Percentiles rank a stretch among this genome's conserved stretches.
Conservation (phyloP, 2,113 vertebrate species). For the Microtus montanus region DNA sequence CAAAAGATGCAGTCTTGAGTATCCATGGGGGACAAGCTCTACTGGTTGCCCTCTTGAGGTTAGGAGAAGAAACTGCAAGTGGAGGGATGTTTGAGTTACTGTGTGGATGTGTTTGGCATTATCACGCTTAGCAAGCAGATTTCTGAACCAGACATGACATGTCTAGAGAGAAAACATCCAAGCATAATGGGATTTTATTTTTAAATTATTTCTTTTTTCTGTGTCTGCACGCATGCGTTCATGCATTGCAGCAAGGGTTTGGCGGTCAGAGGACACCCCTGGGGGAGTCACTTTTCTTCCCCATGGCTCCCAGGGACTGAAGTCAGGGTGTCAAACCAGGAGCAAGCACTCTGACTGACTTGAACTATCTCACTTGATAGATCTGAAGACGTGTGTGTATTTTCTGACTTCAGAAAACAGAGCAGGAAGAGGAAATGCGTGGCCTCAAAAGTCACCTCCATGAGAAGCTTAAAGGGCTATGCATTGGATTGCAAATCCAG, state of each 20-base stretch:
- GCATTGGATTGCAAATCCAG: background rate
- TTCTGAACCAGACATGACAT: background rate
- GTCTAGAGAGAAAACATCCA: slow-evolving; percentile 16
- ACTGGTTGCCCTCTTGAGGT: background rate
- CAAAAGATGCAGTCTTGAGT: background rate
- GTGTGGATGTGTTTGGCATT: background rate
- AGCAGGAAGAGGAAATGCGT: background rate
- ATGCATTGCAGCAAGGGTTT: background rate
- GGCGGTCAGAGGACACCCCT: background rate
- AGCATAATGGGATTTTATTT: background rate
- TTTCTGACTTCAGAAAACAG: background rate
- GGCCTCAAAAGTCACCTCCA: background rate
- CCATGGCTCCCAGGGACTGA: background rate
- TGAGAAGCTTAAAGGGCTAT: background rate
- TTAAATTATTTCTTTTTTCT: background rate
- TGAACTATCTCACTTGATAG: background rate
- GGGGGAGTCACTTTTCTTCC: background rate
- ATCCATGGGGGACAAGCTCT: background rate
- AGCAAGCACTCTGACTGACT: background rate
- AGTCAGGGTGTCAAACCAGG: background rate
- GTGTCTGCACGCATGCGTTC: background rate
- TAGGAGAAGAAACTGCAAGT: slow-evolving; percentile 24
- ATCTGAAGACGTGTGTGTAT: background rate
- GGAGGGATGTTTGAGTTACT: background rate
- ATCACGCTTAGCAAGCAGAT: background rate